These are phyloP conservation scores for Trichonephila clavata DNA, from an alignment of 1,140 invertebrate species.

Conservation along the genomic window DNA sequence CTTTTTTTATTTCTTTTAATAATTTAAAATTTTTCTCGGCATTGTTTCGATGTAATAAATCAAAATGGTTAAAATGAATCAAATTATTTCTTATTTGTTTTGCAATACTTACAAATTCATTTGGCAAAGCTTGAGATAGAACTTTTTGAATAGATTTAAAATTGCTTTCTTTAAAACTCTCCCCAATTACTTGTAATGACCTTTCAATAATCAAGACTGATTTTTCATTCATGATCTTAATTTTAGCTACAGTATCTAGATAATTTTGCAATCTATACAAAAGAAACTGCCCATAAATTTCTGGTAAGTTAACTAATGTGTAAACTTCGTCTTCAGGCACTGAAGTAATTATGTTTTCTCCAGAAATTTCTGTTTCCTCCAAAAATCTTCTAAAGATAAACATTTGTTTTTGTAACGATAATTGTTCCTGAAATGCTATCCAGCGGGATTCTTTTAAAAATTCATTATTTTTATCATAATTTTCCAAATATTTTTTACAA, in stretches of 20 bases:
- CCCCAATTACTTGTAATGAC: constrained; percentile 31
- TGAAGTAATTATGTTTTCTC: neutral
- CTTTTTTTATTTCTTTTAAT: constrained; percentile 20
- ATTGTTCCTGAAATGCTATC: constrained; percentile 36
- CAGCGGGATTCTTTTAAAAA: neutral
- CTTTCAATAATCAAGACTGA: constrained; percentile 21
- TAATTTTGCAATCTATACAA: constrained; percentile 27
- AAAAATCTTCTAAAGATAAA: neutral
- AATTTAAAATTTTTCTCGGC: neutral
- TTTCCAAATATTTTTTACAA: neutral
- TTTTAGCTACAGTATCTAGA: neutral
- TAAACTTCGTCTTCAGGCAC: neutral
- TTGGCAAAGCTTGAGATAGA: neutral
- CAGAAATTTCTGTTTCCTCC: neutral
- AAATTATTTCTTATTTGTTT: constrained; percentile 2
- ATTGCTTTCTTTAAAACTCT: constrained; percentile 18
- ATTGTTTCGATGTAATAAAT: neutral
- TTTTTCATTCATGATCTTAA: neutral
- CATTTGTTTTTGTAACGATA: neutral
- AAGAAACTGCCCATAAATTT: constrained; percentile 39
- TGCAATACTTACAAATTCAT: neutral
- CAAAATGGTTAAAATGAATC: neutral
- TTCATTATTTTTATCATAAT: neutral
- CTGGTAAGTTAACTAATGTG: neutral
- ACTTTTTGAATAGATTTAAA: constrained; percentile 7